Percentiles rank a stretch among this genome's conserved stretches.
Evolutionary conservation across 2,113 vertebrate genomes (phyloP).

Genomic region (Caloenas nicobarica): DNA sequence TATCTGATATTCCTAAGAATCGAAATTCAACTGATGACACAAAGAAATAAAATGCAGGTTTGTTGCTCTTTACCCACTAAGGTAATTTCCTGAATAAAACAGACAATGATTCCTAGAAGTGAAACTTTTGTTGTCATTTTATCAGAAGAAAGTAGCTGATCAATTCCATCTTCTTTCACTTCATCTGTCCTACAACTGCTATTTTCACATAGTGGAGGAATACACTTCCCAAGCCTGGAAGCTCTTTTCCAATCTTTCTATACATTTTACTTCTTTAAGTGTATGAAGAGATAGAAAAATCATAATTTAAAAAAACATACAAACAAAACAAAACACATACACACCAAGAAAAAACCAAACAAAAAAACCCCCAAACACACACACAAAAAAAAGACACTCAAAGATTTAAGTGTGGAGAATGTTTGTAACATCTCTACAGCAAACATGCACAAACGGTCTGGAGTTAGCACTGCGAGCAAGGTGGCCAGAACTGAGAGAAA

Average conservation of each 20-base stretch:
- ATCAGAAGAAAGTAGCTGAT: not conserved
- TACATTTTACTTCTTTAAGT: not conserved
- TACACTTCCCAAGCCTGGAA: not conserved
- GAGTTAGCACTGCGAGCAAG: not conserved
- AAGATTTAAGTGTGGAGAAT: not conserved
- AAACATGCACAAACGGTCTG: not conserved
- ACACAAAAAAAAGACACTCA: not conserved
- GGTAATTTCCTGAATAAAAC: not conserved
- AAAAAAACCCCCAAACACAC: no score
- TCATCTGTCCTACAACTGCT: not conserved
- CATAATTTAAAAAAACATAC: not conserved
- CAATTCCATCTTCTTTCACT: not conserved
- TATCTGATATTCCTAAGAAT: not conserved
- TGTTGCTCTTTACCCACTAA: not conserved
- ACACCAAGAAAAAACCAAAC: no score
- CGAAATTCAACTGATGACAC: not conserved
- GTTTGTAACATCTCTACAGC: not conserved
- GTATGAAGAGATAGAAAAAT: not conserved
- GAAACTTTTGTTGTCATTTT: not conserved
- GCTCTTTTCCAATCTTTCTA: not conserved
- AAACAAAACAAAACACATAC: no score
- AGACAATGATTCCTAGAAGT: not conserved
- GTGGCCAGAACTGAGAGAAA: not conserved
- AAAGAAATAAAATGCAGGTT: not conserved
- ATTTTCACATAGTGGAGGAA: not conserved